A percentile compares a stretch with the other conserved stretches of the same genome.
Conservation (phyloP, 2,797 vertebrate genomes). For the Spea hammondii region DNA sequence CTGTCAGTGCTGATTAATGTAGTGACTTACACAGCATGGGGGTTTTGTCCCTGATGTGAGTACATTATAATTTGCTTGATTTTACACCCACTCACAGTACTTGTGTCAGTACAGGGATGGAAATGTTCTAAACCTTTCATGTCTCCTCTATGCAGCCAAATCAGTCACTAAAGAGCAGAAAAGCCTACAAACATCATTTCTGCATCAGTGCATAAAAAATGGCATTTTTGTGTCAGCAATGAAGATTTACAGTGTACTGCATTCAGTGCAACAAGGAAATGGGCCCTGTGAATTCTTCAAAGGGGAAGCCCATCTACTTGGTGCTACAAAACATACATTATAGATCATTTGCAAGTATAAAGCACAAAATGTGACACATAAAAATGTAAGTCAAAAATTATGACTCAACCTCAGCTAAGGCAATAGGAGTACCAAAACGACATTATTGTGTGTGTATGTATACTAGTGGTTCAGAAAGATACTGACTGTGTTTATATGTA, state of each 20-base stretch:
- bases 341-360: no score
- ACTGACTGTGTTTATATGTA: no score
- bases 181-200: conserved; percentile 10
- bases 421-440: no score
- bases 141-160: not conserved
- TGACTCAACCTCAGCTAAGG: no score
- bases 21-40: conserved; percentile 35
- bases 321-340: no score
- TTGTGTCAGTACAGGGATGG: not conserved
- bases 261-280: not conserved
- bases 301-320: no score
- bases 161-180: not conserved
- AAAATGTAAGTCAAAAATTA: no score
- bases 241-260: conserved; percentile 1
- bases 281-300: not conserved
- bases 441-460: no score
- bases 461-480: no score
- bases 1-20: conserved; percentile 32
- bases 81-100: conserved; percentile 43
- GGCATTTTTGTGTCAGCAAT: not conserved
- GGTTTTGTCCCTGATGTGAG: conserved; percentile 36
- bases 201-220: not conserved
- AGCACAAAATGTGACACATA: no score
- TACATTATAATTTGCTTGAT: conserved; percentile 36
- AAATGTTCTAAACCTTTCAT: not conserved